A percentile compares a stretch with the other conserved stretches of the same genome.
These are phyloP conservation scores for Rhinella marina DNA, from an alignment of 2,797 vertebrate species.

Conservation along the genomic window DNA sequence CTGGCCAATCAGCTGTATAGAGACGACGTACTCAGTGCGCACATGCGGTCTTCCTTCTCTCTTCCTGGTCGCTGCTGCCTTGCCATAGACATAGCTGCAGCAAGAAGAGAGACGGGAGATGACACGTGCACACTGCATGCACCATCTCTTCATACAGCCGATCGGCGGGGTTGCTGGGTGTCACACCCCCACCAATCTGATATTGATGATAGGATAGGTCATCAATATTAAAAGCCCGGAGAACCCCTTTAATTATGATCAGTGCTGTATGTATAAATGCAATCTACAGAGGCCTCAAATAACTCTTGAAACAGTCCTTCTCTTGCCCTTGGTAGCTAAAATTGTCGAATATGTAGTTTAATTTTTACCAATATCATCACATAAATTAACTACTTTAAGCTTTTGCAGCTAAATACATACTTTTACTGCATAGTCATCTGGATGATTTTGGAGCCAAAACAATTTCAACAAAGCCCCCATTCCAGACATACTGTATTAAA, in stretches of 20 bases:
- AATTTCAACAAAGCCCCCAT: constrained; percentile 68
- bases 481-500: constrained; percentile 71
- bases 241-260: background rate
- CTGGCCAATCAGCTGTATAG: too few relatives aligned
- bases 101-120: too few relatives aligned
- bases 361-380: background rate
- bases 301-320: background rate
- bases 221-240: too few relatives aligned
- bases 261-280: background rate
- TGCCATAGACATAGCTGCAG: too few relatives aligned
- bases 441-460: constrained; percentile 69
- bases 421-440: constrained; percentile 68
- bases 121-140: too few relatives aligned
- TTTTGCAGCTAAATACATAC: constrained; percentile 68
- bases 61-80: too few relatives aligned
- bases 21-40: too few relatives aligned
- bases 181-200: too few relatives aligned
- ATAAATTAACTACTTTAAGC: constrained; percentile 38
- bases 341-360: background rate
- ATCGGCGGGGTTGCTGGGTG: too few relatives aligned
- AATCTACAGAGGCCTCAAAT: background rate
- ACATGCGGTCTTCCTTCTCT: too few relatives aligned
- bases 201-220: too few relatives aligned
- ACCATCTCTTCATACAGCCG: too few relatives aligned
- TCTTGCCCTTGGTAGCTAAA: background rate